Conservation (phyloP, 1,140 invertebrate species). For the Heterodera schachtii region DNA sequence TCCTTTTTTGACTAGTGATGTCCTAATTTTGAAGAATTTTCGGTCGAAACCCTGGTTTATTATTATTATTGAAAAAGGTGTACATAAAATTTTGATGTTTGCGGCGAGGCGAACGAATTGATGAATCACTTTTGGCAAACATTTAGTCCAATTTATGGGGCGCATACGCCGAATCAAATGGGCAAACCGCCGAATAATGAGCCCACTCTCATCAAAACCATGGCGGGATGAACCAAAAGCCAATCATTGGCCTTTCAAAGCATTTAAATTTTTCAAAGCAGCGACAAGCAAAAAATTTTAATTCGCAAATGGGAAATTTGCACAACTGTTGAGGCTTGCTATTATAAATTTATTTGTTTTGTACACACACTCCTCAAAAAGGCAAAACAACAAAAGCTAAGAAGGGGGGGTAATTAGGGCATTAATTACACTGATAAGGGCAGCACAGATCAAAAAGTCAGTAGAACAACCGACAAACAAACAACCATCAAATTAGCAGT, state of each 20-base stretch:
- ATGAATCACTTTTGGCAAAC: background rate
- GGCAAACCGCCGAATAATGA: background rate
- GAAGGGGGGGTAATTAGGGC: background rate
- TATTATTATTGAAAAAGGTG: too few species aligned
- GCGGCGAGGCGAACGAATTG: background rate
- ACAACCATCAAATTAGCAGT: too few species aligned
- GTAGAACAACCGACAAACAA: too few species aligned
- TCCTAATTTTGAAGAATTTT: too few species aligned
- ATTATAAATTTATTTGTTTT: background rate
- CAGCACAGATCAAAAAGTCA: background rate
- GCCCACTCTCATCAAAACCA: background rate
- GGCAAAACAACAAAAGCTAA: background rate
- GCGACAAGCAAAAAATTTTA: too few species aligned
- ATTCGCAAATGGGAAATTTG: too few species aligned
- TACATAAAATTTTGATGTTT: background rate
- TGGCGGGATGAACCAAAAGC: too few species aligned
- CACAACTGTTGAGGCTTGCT: background rate
- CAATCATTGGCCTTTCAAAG: too few species aligned
- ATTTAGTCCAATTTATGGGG: background rate
- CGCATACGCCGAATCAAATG: background rate
- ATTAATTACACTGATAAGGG: background rate
- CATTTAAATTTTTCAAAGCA: too few species aligned
- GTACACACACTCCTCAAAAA: background rate
- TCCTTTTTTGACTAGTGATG: too few species aligned
- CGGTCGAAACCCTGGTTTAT: too few species aligned